Evolutionary conservation across 2,797 vertebrate species (phyloP).

Genomic region (Coendou prehensilis): DNA sequence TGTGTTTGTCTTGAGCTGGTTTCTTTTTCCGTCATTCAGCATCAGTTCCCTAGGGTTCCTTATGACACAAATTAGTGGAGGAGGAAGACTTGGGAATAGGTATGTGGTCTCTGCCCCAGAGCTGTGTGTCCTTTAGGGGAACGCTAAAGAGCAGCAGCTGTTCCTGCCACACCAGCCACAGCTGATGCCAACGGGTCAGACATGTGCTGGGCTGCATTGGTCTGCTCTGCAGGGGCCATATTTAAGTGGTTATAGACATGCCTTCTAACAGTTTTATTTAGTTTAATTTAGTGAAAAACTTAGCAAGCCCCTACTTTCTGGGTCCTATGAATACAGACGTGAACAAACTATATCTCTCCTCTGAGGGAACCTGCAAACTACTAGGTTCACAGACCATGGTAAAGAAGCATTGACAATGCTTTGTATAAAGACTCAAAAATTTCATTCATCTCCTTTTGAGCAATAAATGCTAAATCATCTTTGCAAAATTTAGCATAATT

Average conservation of each 20-base stretch:
- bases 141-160: constrained; percentile 3
- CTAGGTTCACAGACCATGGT: neutral
- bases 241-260: neutral
- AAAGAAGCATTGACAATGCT: constrained; percentile 54
- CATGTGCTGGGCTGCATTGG: neutral
- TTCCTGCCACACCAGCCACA: neutral
- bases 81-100: constrained; percentile 2
- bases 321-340: neutral
- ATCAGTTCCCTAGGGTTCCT: constrained; percentile 25
- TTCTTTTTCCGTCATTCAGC: neutral
- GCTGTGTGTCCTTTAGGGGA: neutral
- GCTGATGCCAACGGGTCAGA: neutral
- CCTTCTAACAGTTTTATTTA: constrained; percentile 11
- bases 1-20: neutral
- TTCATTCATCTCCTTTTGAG: constrained; percentile 29
- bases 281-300: constrained; percentile 40
- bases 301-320: neutral
- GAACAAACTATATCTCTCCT: neutral
- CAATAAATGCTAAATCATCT: neutral
- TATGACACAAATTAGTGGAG: neutral
- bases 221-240: neutral
- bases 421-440: constrained; percentile 45
- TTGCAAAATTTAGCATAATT: constrained; percentile 35
- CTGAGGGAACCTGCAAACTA: constrained; percentile 39
- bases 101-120: neutral